Conservation (phyloP, 2,888 invertebrate genomes). For the Microchrysa polita region DNA sequence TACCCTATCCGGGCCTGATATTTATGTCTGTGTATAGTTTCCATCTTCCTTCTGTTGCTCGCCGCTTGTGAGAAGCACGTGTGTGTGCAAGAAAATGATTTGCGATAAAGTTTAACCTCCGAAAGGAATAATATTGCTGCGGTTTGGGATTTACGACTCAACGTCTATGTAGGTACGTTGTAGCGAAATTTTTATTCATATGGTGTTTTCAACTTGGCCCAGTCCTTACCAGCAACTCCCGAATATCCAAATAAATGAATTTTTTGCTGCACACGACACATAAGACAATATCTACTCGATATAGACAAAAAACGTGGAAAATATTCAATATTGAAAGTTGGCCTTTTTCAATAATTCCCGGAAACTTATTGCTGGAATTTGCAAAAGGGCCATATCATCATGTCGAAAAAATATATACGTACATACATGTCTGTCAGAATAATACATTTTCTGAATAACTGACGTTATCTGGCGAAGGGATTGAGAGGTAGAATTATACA, state of each 20-base stretch:
- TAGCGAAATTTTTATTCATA: conserved; percentile 37
- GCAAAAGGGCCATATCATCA: background rate
- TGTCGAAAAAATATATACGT: background rate
- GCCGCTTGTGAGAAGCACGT: conserved; percentile 16
- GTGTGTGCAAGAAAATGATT: conserved; percentile 41
- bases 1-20: no score
- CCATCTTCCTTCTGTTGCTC: background rate
- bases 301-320: conserved; percentile 15
- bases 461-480: no score
- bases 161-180: background rate
- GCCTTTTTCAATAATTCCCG: conserved; percentile 17
- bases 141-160: conserved; percentile 33
- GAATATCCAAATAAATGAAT: background rate
- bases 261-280: no score
- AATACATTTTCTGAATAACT: no score
- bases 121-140: conserved; percentile 26
- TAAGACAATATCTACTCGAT: no score
- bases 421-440: background rate
- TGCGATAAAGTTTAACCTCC: conserved; percentile 35
- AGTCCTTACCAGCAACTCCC: no score
- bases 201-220: conserved; percentile 21
- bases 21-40: no score
- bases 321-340: conserved; percentile 5
- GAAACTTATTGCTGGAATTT: background rate
- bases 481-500: no score